Percentiles rank a stretch among this genome's conserved stretches.
These are phyloP conservation scores for Therioaphis trifolii DNA, from an alignment of 2,888 invertebrate species.

Conservation along the genomic window DNA sequence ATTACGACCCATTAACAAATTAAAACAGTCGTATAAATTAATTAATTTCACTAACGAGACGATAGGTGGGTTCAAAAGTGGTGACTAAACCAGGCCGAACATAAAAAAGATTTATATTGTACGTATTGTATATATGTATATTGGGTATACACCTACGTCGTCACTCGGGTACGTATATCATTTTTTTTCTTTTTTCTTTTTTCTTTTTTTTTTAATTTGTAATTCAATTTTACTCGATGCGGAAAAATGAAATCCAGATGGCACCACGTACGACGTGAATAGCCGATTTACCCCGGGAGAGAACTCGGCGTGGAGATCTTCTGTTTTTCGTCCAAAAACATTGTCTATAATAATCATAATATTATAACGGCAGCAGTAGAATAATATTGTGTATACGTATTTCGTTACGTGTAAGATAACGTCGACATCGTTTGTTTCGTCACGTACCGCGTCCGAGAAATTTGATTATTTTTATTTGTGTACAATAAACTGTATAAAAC, in stretches of 20 bases:
- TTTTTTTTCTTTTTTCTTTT: neutral
- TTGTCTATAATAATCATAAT: neutral
- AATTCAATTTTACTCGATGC: neutral
- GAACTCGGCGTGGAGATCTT: neutral
- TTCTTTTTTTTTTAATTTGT: neutral
- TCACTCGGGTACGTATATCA: neutral
- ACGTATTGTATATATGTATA: too few species aligned
- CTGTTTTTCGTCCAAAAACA: slow-evolving; percentile 18
- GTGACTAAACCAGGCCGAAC: neutral
- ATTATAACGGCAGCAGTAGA: too few species aligned
- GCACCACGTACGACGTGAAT: neutral
- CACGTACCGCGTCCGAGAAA: too few species aligned
- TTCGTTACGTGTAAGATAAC: neutral
- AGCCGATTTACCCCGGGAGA: neutral
- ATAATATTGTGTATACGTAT: neutral
- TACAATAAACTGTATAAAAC: too few species aligned
- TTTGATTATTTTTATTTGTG: too few species aligned
- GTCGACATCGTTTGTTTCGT: neutral
- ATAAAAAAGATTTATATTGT: slow-evolving; percentile 21
- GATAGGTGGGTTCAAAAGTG: slow-evolving; percentile 1
- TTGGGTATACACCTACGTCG: too few species aligned
- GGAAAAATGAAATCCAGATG: slow-evolving; percentile 28
- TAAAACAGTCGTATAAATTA: slow-evolving; percentile 38
- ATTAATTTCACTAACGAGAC: neutral
- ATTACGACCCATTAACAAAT: slow-evolving; percentile 43